Conservation (phyloP, 2,888 invertebrate species). For the Beris chalybata region DNA sequence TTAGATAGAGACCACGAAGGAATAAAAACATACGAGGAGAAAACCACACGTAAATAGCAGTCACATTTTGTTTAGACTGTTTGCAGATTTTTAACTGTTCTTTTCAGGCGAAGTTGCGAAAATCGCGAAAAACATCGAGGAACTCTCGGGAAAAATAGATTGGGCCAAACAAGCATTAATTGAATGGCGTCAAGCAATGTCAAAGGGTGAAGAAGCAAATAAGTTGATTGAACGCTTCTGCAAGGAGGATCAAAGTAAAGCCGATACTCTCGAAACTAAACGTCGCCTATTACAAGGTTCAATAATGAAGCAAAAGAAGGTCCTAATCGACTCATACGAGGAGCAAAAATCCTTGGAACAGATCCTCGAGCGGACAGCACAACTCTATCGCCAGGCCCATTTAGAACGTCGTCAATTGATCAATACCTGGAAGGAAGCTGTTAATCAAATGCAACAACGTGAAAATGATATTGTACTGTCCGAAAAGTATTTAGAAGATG, state of each 20-base stretch:
- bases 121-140: conserved; percentile 64
- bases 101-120: conserved; percentile 59
- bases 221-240: conserved; percentile 72
- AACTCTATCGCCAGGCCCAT: conserved; percentile 61
- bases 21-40: conserved; percentile 45
- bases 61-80: not conserved
- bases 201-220: conserved; percentile 69
- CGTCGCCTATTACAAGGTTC: conserved; percentile 60
- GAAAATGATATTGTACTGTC: conserved; percentile 66
- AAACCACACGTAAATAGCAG: conserved; percentile 48
- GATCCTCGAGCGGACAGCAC: conserved; percentile 59
- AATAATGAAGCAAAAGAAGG: conserved; percentile 55
- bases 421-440: conserved; percentile 71
- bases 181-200: conserved; percentile 73
- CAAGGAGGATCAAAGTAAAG: conserved; percentile 69
- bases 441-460: conserved; percentile 69
- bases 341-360: conserved; percentile 62
- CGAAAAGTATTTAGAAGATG: conserved; percentile 53
- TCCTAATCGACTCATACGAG: conserved; percentile 56
- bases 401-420: conserved; percentile 69
- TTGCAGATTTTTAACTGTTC: not conserved
- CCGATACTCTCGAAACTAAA: conserved; percentile 63
- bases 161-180: conserved; percentile 64
- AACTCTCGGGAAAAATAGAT: conserved; percentile 66
- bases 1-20: conserved; percentile 47